Evolutionary conservation across 2,113 vertebrate species (phyloP).

Genomic region (Hippocampus guttulatus): DNA sequence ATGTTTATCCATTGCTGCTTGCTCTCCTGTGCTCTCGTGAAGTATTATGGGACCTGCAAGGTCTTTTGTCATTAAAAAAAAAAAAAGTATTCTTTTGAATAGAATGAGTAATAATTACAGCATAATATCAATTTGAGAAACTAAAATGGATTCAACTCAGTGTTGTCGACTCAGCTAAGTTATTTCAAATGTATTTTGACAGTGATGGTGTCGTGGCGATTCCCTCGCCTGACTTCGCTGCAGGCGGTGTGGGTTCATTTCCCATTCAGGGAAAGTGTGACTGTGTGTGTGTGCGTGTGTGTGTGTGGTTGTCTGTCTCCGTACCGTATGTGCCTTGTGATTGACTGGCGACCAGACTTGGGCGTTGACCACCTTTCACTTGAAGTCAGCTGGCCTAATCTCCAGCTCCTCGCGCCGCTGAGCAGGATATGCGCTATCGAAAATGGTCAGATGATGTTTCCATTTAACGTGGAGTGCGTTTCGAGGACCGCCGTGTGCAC

Average conservation of each 20-base stretch:
- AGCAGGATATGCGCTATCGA: background rate
- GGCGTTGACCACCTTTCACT: background rate
- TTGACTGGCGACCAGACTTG: background rate
- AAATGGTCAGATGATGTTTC: background rate
- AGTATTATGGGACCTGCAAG: background rate
- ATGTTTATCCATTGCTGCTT: too few relatives aligned
- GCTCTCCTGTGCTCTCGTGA: background rate
- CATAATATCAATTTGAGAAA: background rate
- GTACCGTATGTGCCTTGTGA: background rate
- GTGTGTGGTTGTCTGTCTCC: background rate
- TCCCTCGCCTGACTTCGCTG: background rate
- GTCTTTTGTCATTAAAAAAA: too few relatives aligned
- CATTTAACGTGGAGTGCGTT: background rate
- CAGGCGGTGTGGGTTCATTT: background rate
- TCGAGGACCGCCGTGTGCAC: background rate
- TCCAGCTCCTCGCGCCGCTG: background rate
- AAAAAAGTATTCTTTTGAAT: background rate
- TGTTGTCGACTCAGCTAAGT: background rate
- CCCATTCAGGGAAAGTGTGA: background rate
- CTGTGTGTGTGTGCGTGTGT: background rate
- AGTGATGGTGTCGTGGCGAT: background rate
- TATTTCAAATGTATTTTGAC: slow-evolving; percentile 3
- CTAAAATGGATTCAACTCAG: background rate
- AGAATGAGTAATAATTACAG: background rate
- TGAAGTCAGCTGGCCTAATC: background rate